Base-by-base conservation (phyloP, 2,797 vertebrate genomes). In the Gymnoscopelus braueri region DNA sequence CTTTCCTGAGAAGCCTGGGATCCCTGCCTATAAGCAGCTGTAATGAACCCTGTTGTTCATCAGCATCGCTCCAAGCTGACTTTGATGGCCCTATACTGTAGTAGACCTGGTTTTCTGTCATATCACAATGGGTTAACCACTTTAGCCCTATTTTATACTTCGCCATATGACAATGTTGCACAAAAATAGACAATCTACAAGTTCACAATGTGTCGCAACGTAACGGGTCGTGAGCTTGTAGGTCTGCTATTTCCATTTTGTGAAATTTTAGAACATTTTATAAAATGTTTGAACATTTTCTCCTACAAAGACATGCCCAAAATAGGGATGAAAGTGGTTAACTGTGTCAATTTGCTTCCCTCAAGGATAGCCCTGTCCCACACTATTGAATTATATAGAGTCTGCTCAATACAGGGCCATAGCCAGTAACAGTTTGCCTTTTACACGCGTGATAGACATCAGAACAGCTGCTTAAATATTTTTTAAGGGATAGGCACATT, bases 21-120 rank as follows among this genome's bases (percentile, higher is more conserved):
- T 84, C 73, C 70, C 64, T 81, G 82, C 77, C 79, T 79, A 77
- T 77, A 82, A 87, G 67, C 73, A 82, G 75, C 24, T 80, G 75
- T 81, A 84, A 84, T 82, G 84, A 84, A 83, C 81, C 81, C 77
- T 71, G 74, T 77, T 78, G 78, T 87, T 84, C 70, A 78, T 84
- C 70, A 78, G 77, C 26, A 54, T 23, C 50, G 54, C 69, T 74
- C 60, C 49, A 53, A 75, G 68, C 70, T 65, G 51, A 78, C 87
- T 83, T 74, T 80, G 65, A 85, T 79, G 63, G 64, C 71, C 80
- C 74, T 78, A 71, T 67, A 75, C 80, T 10, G 39, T 8, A 44
- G 58, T 79, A 86, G 84, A 90, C 89, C 74, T 78, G 78, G 78
- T 86, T 88, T 71, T 81, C 81, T 76, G 62, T 79, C 63, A 83